Conservation (phyloP, 2,113 vertebrate species). For the Tonatia bakeri region DNA sequence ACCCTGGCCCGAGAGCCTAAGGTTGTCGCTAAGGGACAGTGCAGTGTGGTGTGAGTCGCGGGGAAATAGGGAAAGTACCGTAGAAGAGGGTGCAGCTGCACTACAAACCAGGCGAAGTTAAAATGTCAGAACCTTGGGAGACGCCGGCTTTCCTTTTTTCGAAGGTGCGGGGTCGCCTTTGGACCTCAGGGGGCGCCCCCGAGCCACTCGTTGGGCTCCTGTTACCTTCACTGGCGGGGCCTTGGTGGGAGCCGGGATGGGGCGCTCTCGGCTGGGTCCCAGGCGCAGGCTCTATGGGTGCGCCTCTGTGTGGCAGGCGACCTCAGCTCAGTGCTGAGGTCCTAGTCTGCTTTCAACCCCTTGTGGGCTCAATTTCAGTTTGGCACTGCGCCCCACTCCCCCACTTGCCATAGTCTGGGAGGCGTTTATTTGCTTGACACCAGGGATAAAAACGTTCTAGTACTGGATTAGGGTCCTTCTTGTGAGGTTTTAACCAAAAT, state of each 20-base stretch:
- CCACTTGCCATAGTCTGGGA: background rate
- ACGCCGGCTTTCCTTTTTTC: background rate
- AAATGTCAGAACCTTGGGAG: conserved; percentile 24
- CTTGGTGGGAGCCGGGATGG: background rate
- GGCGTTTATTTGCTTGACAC: background rate
- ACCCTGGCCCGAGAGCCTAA: background rate
- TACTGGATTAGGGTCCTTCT: background rate
- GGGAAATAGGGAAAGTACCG: background rate
- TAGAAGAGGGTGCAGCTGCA: background rate
- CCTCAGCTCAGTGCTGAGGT: background rate
- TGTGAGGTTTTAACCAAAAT: background rate
- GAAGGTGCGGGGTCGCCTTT: background rate
- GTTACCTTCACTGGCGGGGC: background rate
- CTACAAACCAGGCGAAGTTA: conserved; percentile 47
- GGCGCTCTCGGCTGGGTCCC: background rate
- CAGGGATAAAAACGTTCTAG: background rate
- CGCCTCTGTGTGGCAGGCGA: background rate
- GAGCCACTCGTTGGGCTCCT: conserved; percentile 32
- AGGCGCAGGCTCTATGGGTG: background rate
- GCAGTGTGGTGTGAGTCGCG: background rate
- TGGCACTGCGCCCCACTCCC: background rate
- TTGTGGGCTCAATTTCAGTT: background rate
- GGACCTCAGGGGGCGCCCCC: conserved; percentile 70
- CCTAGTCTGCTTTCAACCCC: background rate
- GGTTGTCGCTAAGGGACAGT: background rate